Conservation (phyloP, 2,113 vertebrate genomes). For the Seriola quinqueradiata region DNA sequence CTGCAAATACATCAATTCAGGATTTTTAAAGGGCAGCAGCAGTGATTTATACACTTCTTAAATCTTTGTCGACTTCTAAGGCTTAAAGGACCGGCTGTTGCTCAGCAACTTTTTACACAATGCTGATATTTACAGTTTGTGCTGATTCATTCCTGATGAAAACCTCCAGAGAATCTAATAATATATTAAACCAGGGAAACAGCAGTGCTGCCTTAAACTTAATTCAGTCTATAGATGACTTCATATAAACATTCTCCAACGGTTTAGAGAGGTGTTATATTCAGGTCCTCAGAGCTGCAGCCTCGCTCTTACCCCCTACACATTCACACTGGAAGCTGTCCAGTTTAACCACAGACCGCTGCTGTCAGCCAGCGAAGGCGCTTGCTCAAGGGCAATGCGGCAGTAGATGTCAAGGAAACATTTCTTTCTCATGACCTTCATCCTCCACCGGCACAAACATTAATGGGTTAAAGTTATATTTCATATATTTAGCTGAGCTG, state of each 20-base stretch:
- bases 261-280: not conserved
- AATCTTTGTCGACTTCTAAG: not conserved
- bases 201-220: too few species aligned
- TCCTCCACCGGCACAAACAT: not conserved
- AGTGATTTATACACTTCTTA: not conserved
- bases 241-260: not conserved
- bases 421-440: not conserved
- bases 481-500: not conserved
- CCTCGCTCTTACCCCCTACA: not conserved
- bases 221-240: too few species aligned
- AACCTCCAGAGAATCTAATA: too few species aligned
- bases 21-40: conserved; percentile 31
- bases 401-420: not conserved
- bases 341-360: conserved; percentile 9
- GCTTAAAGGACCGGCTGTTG: conserved; percentile 11
- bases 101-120: too few species aligned
- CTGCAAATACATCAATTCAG: not conserved
- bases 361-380: not conserved
- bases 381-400: conserved; percentile 15
- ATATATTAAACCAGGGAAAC: not conserved
- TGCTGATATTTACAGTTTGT: not conserved
- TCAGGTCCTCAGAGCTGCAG: not conserved
- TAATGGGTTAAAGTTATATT: not conserved
- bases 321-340: not conserved
- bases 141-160: not conserved